These are phyloP conservation scores for Menura novaehollandiae DNA, from an alignment of 2,113 vertebrate genomes.

Conservation along the genomic window DNA sequence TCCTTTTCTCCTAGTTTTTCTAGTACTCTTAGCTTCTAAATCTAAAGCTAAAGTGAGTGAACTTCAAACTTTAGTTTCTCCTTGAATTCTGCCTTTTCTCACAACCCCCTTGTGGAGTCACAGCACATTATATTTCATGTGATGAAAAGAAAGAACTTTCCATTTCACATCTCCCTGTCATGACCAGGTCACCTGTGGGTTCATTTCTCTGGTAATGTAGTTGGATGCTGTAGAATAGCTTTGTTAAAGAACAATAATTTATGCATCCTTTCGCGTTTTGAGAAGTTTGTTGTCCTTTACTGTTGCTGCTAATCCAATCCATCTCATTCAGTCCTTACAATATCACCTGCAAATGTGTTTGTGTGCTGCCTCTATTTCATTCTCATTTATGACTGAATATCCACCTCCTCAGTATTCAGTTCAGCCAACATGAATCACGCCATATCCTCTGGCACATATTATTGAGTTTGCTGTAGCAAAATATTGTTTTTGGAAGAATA, in stretches of 20 bases:
- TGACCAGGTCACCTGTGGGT: neutral
- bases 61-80: neutral
- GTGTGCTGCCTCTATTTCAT: neutral
- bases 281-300: neutral
- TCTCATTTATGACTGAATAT: neutral
- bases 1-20: neutral
- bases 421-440: neutral
- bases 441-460: neutral
- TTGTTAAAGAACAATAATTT: neutral
- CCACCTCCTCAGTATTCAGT: neutral
- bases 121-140: neutral
- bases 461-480: neutral
- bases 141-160: neutral
- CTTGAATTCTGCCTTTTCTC: neutral
- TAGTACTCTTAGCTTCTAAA: neutral
- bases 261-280: neutral
- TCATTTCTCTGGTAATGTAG: neutral
- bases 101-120: accelerated
- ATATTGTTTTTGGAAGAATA: neutral
- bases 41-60: neutral
- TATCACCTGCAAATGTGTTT: neutral
- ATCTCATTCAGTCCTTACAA: neutral
- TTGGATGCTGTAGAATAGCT: neutral
- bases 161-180: neutral
- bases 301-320: neutral